Percentiles rank a stretch among this genome's conserved stretches.
Evolutionary conservation across 2,888 invertebrate genomes (phyloP).

Genomic region (Eilema griseolum): DNA sequence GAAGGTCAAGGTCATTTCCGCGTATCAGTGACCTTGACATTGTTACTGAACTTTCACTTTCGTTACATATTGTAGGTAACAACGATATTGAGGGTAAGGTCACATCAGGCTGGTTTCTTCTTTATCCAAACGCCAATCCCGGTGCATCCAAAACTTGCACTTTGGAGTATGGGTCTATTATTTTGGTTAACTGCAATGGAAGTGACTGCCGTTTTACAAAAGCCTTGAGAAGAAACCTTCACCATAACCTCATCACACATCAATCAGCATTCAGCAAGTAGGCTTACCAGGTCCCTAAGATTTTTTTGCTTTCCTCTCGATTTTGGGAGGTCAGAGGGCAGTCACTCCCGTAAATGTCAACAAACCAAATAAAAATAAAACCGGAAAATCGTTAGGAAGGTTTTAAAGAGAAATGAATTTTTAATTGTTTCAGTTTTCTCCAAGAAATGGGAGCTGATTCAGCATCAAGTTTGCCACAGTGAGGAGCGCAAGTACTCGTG

Average conservation of each 20-base stretch:
- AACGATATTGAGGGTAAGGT: not conserved
- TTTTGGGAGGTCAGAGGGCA: too few relatives aligned
- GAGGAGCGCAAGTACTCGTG: constrained; percentile 72
- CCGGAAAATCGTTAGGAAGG: too few relatives aligned
- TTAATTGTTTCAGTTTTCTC: constrained; percentile 64
- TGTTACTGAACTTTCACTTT: not conserved
- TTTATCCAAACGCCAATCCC: not conserved
- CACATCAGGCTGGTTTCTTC: not conserved
- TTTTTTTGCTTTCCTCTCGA: too few relatives aligned
- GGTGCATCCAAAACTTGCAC: not conserved
- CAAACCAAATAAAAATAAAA: too few relatives aligned
- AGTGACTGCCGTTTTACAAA: too few relatives aligned
- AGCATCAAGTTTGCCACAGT: constrained; percentile 70
- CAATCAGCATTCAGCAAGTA: too few relatives aligned
- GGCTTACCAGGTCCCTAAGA: too few relatives aligned
- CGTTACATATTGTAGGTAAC: not conserved
- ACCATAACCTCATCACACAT: too few relatives aligned
- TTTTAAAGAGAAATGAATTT: too few relatives aligned
- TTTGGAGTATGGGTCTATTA: too few relatives aligned
- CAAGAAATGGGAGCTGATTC: constrained; percentile 63
- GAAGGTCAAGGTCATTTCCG: constrained; percentile 4
- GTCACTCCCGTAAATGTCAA: too few relatives aligned
- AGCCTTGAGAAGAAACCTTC: too few relatives aligned
- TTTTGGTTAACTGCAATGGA: not conserved
- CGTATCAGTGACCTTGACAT: not conserved